A percentile compares a stretch with the other conserved stretches of the same genome.
phyloP scores from a whole-genome alignment of 2,888 invertebrate genomes.

The Pachydiplax longipennis region DNA sequence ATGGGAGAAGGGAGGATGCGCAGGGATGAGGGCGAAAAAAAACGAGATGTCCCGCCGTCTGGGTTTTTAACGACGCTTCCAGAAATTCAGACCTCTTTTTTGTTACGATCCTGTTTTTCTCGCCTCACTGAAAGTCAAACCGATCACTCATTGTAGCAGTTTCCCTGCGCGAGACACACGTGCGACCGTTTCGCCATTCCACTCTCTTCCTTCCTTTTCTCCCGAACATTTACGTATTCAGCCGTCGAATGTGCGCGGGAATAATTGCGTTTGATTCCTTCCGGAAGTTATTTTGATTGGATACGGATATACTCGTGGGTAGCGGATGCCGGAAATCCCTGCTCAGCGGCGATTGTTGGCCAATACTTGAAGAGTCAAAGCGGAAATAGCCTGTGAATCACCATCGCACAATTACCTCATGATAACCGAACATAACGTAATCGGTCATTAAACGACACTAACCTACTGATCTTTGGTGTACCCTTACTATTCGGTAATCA shows the following conservation, averaged over 20 bases:
- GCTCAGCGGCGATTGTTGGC: too few relatives aligned
- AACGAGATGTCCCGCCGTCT: neutral
- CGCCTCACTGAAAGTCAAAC: neutral
- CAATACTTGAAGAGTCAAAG: too few relatives aligned
- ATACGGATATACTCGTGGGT: neutral
- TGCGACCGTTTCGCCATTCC: neutral
- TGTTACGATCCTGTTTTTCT: neutral
- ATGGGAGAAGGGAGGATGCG: neutral
- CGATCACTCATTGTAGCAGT: neutral
- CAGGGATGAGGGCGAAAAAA: neutral
- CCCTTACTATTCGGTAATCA: too few relatives aligned
- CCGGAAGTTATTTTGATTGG: neutral
- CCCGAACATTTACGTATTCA: neutral
- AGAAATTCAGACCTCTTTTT: neutral
- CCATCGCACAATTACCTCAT: too few relatives aligned
- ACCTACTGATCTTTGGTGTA: too few relatives aligned
- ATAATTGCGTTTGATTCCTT: neutral
- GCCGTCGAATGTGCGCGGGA: neutral
- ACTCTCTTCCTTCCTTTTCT: neutral
- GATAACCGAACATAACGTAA: too few relatives aligned
- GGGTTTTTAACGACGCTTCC: neutral
- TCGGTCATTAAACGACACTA: too few relatives aligned
- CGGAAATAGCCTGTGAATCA: too few relatives aligned
- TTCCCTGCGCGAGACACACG: neutral
- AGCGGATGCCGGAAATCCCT: neutral